Base-by-base conservation (phyloP, 1,140 invertebrate species). In the Oryctes rhinoceros region DNA sequence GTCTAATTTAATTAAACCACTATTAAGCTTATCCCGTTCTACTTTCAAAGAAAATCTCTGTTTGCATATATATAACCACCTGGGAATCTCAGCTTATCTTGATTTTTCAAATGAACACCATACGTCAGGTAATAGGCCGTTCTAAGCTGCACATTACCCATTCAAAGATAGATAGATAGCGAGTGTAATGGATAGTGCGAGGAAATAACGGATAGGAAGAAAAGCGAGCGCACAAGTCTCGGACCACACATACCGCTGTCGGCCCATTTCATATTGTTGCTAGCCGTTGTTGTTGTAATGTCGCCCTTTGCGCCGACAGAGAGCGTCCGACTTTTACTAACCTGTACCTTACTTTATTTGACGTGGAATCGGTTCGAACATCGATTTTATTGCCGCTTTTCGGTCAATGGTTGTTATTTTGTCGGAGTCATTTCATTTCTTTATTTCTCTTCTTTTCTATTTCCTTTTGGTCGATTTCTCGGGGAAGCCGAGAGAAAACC, bases 191-290 rank as follows among this genome's bases (percentile, higher is more conserved):
- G 65, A 67, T 67, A 67, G 65, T 67, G 65, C 65, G 65, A 18
- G 65, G 65, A 67, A 67, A 67, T 67, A 67, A 67, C 65, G 65
- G 65, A 24, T 67, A 67, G 65, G 65, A 18, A 67, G 30, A 18
- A 67, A 67, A 67, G 65, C 65, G 5, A 35, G 20, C 65, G 65
- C 20, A 20, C 65, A 67, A 67, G 65, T 18, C 65, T 67, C 65
- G 65, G 65, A 67, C 65, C 65, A 67, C 65, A 67, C 65, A 67
- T 67, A 67, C 65, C 9, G 65, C 65, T 67, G 65, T 67, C 65
- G 65, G 65, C 65, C 65, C 65, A 67, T 67, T 67, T 67, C 65
- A 67, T 67, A 67, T 67, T 67, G 65, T 67, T 67, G 20, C 65
- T 67, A 53, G 65, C 30, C 30, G 65, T 67, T 67, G 65, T 30